Evolutionary conservation across 2,797 vertebrate genomes (phyloP), one percentile per base, ranked within the genome.

Genomic region (Yasuhikotakia modesta): DNA sequence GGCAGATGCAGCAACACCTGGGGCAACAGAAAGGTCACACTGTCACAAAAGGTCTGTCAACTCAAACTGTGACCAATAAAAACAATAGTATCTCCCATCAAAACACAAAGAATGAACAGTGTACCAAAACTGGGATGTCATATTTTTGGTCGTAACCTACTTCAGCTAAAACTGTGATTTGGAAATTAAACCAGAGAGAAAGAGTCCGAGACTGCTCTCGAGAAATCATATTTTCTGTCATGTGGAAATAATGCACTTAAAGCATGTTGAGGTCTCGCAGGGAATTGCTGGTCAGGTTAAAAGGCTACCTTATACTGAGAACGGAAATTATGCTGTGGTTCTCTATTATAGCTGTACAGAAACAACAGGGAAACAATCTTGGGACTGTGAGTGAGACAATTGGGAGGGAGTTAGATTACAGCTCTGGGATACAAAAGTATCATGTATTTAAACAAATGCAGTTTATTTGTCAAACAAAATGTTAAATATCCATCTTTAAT

Each of bases 171-270:
- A 68, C 43, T 8, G 19, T 24, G 66, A 24, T 11, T 2, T 64
- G 32, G 35, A 43, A 53, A 32, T 64, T 19, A 12, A 64, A 58
- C 55, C 58, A 73, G 50, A 65, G 24, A 0, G 35, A 70, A 19
- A 71, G 21, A 52, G 61, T n/a, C n/a, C 1, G 6, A 13, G 69
- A 70, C 57, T 43, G 52, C 57, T 57, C 66, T 67, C 55, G 70
- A 69, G 67, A 80, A 81, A 83, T 77, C 74, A 81, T 77, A 79
- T 83, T 81, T 83, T 76, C 84, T 79, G 79, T 82, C 68, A 80
- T 83, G 75, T 85, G 84, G 80, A 85, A 82, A 79, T 82, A 82
- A 85, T 83, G 73, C 80, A 82, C 69, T 74, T 82, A 50, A 63
- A 61, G 67, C 75, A 80, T 45, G 50, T 48, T 64, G 50, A 69